Evolutionary conservation across 2,113 vertebrate genomes (phyloP).

Genomic region (Serinus canaria): DNA sequence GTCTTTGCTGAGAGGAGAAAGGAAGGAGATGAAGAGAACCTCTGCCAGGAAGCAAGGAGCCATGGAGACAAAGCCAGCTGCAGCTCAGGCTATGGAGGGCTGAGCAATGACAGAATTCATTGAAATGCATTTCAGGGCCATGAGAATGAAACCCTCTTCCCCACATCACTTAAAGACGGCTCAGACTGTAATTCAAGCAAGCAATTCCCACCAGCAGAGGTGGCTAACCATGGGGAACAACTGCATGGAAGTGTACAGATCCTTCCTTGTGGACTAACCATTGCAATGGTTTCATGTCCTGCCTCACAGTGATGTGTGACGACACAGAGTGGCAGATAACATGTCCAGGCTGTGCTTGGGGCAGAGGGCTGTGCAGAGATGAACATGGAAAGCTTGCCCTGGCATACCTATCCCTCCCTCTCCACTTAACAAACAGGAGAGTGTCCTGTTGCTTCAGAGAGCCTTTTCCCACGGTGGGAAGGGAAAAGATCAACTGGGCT

Average conservation of each 20-base stretch:
- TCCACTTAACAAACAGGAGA: not conserved
- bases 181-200: not conserved
- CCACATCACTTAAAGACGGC: not conserved
- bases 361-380: accelerated
- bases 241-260: not conserved
- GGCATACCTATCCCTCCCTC: not conserved
- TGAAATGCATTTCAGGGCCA: not conserved
- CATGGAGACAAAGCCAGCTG: not conserved
- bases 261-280: not conserved
- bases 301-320: not conserved
- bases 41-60: not conserved
- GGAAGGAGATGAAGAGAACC: not conserved
- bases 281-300: not conserved
- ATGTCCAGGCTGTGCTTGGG: accelerated
- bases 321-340: not conserved
- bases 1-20: not conserved
- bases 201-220: not conserved
- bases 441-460: not conserved
- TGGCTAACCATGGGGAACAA: not conserved
- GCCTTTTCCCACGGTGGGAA: not conserved
- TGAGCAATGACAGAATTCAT: not conserved
- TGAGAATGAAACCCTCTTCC: not conserved
- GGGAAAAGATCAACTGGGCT: not conserved
- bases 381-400: accelerated
- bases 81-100: not conserved